These are phyloP conservation scores for Helostoma temminkii DNA, from an alignment of 2,797 vertebrate species.

Conservation along the genomic window DNA sequence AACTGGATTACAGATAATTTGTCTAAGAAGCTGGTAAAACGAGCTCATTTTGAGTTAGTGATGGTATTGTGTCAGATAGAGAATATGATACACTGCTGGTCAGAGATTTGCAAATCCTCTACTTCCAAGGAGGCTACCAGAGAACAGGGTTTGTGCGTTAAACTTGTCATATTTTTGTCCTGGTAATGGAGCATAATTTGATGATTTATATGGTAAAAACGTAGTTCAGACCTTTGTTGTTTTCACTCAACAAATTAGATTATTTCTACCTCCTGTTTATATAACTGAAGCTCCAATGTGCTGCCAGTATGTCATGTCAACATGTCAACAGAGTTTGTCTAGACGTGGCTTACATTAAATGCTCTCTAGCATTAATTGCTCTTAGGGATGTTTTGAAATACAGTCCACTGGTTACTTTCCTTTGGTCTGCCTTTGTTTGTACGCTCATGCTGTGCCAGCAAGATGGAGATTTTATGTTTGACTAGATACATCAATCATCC, in stretches of 20 bases:
- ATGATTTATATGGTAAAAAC: slow-evolving; percentile 12
- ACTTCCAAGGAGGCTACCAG: no score
- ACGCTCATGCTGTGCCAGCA: slow-evolving; percentile 8
- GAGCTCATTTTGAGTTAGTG: no score
- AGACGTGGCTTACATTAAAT: slow-evolving; percentile 31
- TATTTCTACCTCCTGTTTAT: slow-evolving; percentile 13
- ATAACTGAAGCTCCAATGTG: slow-evolving; percentile 21
- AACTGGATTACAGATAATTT: no score
- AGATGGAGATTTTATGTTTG: slow-evolving; percentile 51
- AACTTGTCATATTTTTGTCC: slow-evolving; percentile 2
- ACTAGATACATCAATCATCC: slow-evolving; percentile 63
- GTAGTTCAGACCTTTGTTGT: not conserved
- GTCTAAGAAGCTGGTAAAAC: no score
- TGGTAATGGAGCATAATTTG: not conserved
- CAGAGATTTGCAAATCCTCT: no score
- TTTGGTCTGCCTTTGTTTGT: slow-evolving; percentile 41
- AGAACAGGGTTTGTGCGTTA: slow-evolving; percentile 1
- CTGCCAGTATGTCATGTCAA: slow-evolving; percentile 25
- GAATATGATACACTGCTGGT: no score
- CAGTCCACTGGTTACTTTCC: slow-evolving; percentile 15
- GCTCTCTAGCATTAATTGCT: slow-evolving; percentile 35
- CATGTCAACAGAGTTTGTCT: slow-evolving; percentile 34
- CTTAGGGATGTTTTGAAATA: slow-evolving; percentile 48
- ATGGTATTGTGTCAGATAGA: no score
- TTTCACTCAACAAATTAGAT: slow-evolving; percentile 7